Base-by-base conservation (phyloP, 2,888 invertebrate genomes). In the Cylloceria caligata region DNA sequence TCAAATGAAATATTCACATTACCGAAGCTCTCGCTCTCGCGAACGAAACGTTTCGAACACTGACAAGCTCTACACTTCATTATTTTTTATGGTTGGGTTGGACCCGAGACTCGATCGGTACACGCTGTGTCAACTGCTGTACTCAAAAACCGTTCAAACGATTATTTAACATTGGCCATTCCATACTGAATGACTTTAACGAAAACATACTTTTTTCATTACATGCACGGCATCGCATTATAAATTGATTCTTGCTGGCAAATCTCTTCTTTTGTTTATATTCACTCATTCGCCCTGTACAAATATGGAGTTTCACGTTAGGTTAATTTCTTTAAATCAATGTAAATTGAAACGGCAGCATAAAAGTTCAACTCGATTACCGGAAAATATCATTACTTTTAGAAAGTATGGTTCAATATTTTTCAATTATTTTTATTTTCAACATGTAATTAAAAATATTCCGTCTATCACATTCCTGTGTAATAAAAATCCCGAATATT, bases 1-100 rank as follows among this genome's bases (percentile, higher is more conserved):
- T 83, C 84, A 84, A 88, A 89, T 87, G 86, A 89, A 90, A 90
- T 89, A 89, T 89, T 89, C 87, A 87, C 86, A 85, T 87, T 86
- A 87, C 83, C 85, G 81, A 80, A 80, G 73, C 80, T 77, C 73
- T 65, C 47, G 64, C 42, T 64, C 64, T 30, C 34, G 42, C 11
- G 34, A 60, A 11, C 42, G 42, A 42, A 45, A 55, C 19, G 72
- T 27, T 57, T 21, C 67, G 49, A 42, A 67, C 83, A 83, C 78
- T 85, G 84, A 84, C 84, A 77, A 85, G 83, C 85, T 81, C 42
- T 42, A 83, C 87, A 78, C 86, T 89, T 89, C 85, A 89, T 89
- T 89, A 89, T 87, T 89, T 88, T 86, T 80, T 75, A 84, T 78
- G 84, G 76, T 71, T n/a, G 24, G 24, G 30, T 36, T 49, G 65